These are phyloP conservation scores for Eufriesea mexicana DNA, from an alignment of 1,140 invertebrate species.

Conservation along the genomic window DNA sequence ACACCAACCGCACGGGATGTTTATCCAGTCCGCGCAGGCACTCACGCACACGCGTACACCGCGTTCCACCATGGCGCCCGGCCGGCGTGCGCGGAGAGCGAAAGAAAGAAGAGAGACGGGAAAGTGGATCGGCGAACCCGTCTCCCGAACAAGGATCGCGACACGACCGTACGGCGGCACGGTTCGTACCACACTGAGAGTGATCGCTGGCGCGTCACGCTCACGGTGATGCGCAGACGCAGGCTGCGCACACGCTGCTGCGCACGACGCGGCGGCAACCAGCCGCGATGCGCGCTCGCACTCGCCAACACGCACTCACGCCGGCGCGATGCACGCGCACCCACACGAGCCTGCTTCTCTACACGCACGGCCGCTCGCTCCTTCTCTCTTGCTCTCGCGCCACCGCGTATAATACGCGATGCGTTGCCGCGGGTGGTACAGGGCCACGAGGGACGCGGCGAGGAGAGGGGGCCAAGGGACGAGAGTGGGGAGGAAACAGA, in stretches of 20 bases:
- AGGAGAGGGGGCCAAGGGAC: neutral
- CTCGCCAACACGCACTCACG: conserved; percentile 56
- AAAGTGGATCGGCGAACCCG: neutral
- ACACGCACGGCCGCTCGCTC: no score
- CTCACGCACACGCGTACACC: conserved; percentile 41
- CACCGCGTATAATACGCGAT: conserved; percentile 36
- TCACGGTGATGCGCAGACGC: conserved; percentile 67
- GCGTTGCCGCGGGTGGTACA: conserved; percentile 60
- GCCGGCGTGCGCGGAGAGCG: no score
- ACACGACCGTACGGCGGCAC: conserved; percentile 60
- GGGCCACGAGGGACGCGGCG: neutral
- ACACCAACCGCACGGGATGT: conserved; percentile 34
- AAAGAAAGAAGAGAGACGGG: neutral
- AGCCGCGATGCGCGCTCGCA: conserved; percentile 24
- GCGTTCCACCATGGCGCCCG: neutral
- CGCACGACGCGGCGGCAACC: conserved; percentile 58
- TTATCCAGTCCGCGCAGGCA: conserved; percentile 29
- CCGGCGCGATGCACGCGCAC: conserved; percentile 55
- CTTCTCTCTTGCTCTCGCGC: no score
- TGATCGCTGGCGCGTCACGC: conserved; percentile 72
- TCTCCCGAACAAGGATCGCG: neutral
- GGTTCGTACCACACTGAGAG: conserved; percentile 77
- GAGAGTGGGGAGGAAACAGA: conserved; percentile 72
- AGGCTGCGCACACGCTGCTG: conserved; percentile 63
- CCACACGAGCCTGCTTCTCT: neutral